These are phyloP conservation scores for Alethe diademata DNA, from an alignment of 2,113 vertebrate genomes.

Conservation along the genomic window DNA sequence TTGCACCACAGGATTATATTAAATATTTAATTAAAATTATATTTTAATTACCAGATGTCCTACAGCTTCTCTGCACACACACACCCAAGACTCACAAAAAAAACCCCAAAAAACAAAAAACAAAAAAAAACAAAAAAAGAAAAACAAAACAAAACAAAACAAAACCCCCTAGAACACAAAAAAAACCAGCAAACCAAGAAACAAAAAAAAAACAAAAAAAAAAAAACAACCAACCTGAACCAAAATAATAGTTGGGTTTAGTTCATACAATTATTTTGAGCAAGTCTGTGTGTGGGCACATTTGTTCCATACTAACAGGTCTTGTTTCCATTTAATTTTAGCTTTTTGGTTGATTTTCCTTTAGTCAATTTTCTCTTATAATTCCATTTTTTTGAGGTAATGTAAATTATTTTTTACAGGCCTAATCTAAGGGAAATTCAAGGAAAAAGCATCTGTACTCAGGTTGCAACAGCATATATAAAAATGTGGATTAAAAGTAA, in stretches of 20 bases:
- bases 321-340: conserved; percentile 32
- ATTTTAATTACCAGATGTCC: background rate
- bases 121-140: background rate
- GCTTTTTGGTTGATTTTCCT: background rate
- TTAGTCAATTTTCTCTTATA: background rate
- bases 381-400: background rate
- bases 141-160: background rate
- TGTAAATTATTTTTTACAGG: background rate
- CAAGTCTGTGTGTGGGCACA: background rate
- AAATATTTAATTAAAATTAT: background rate
- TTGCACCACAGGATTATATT: background rate
- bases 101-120: background rate
- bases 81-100: background rate
- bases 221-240: background rate
- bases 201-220: background rate
- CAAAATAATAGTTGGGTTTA: conserved; percentile 19
- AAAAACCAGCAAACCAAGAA: background rate
- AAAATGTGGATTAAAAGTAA: background rate
- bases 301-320: background rate
- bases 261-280: background rate
- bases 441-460: background rate
- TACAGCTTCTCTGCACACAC: background rate
- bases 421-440: background rate
- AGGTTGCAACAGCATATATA: background rate
- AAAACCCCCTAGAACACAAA: no score